phyloP scores from a whole-genome alignment of 2,797 vertebrate species.

The Tiaroga cobitis region DNA sequence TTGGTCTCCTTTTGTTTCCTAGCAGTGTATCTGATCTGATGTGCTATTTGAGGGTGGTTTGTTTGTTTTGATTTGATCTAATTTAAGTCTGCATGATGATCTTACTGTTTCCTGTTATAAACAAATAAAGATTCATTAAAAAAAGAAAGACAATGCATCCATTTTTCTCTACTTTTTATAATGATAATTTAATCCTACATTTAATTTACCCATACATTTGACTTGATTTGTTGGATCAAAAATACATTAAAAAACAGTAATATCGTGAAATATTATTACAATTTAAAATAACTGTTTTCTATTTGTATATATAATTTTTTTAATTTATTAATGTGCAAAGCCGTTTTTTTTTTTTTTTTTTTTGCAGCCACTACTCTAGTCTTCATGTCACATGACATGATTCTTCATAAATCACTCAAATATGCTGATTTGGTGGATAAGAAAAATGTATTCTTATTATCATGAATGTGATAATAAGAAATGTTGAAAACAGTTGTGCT shows the following conservation, averaged over 20 bases:
- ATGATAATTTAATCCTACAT: not conserved
- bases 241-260: not conserved
- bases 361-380: not conserved
- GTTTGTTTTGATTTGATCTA: not conserved
- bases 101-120: not conserved
- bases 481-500: not conserved
- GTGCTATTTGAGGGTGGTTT: not conserved
- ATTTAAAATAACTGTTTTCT: no score
- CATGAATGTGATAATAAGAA: no score
- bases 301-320: no score
- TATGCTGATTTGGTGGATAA: not conserved
- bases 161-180: slow-evolving; percentile 21
- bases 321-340: no score
- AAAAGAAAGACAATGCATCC: not conserved
- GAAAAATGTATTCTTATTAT: not conserved
- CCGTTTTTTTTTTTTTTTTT: no score
- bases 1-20: no score
- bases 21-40: not conserved
- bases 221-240: not conserved
- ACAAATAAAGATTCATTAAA: no score
- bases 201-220: not conserved
- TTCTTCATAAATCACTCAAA: not conserved
- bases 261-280: not conserved
- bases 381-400: not conserved
- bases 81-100: no score